Evolutionary conservation across 2,888 invertebrate species (phyloP).

Genomic region (Pedicia rivosa): DNA sequence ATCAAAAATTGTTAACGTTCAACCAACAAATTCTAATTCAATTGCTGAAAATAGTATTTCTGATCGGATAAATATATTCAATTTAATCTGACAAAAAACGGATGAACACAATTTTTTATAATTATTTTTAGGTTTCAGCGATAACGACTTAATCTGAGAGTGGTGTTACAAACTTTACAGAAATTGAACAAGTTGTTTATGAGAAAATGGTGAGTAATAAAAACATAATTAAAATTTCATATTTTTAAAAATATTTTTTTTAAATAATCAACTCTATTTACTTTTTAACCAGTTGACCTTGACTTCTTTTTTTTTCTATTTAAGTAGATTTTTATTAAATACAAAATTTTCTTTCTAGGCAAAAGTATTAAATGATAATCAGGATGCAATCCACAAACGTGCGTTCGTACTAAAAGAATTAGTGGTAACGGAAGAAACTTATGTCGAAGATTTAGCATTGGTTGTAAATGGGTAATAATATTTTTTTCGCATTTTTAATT

Average conservation of each 20-base stretch:
- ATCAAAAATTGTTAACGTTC: conserved; percentile 29
- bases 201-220: conserved; percentile 63
- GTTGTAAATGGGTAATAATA: conserved; percentile 55
- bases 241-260: neutral
- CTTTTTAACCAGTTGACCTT: too few species aligned
- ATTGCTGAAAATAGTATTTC: conserved; percentile 38
- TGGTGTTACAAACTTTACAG: conserved; percentile 72
- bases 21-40: conserved; percentile 19
- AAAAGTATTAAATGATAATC: too few species aligned
- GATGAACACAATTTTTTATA: neutral
- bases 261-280: too few species aligned
- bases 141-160: conserved; percentile 55
- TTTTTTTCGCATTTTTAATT: too few species aligned
- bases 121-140: conserved; percentile 33
- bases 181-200: conserved; percentile 93
- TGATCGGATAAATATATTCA: conserved; percentile 36
- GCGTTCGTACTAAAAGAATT: conserved; percentile 81
- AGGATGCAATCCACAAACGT: conserved; percentile 42
- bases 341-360: too few species aligned
- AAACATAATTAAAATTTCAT: neutral
- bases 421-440: conserved; percentile 87
- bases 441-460: conserved; percentile 76
- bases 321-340: too few species aligned
- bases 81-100: conserved; percentile 1
- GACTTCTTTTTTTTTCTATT: too few species aligned